Evolutionary conservation across 2,113 vertebrate species (phyloP).

Genomic region (Uria lomvia): DNA sequence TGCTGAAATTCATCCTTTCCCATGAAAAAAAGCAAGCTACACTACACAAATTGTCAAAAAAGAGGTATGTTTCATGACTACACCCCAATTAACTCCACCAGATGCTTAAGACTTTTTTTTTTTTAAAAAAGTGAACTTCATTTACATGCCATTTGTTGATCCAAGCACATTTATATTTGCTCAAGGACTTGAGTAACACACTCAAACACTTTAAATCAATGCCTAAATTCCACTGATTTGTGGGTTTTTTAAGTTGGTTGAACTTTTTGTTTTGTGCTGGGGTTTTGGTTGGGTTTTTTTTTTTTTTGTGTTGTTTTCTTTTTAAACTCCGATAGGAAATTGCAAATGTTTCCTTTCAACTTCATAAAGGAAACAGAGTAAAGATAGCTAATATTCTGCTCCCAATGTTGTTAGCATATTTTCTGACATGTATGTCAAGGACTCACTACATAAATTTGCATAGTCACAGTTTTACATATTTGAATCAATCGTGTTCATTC

Average conservation of each 20-base stretch:
- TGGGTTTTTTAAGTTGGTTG: background rate
- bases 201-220: background rate
- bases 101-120: background rate
- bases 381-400: background rate
- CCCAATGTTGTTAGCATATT: background rate
- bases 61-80: background rate
- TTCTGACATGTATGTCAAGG: background rate
- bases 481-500: background rate
- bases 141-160: background rate
- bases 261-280: background rate
- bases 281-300: background rate
- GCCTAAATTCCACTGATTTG: background rate
- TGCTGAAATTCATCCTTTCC: background rate
- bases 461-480: background rate
- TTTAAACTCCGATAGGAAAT: background rate
- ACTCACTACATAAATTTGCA: background rate
- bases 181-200: background rate
- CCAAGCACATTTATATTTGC: background rate
- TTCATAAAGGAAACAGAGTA: background rate
- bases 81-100: background rate
- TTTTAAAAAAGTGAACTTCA: background rate
- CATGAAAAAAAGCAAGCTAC: background rate
- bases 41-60: background rate
- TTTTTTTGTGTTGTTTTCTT: background rate
- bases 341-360: background rate